Conservation (phyloP, 2,888 invertebrate genomes). For the Tetanocera ferruginea region DNA sequence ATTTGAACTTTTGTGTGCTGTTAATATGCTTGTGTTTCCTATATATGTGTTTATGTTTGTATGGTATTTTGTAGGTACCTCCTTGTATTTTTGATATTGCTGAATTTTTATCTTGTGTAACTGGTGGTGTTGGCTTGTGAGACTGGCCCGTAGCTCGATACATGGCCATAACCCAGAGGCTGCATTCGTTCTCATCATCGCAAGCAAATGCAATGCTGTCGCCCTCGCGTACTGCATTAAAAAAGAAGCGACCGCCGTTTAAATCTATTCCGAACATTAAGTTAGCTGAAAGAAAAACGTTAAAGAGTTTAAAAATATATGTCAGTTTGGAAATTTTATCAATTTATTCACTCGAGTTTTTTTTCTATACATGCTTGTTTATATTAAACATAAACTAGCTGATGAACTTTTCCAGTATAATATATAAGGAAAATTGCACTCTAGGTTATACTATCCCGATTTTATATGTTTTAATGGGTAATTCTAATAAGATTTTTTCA, state of each 20-base stretch:
- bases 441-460: too few relatives aligned
- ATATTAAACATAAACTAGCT: too few relatives aligned
- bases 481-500: too few relatives aligned
- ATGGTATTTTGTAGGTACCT: constrained; percentile 59
- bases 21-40: too few relatives aligned
- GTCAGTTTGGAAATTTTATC: too few relatives aligned
- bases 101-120: constrained; percentile 87
- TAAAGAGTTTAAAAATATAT: too few relatives aligned
- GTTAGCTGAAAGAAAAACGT: constrained; percentile 77
- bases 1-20: too few relatives aligned
- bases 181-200: constrained; percentile 97
- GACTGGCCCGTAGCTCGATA: constrained; percentile 99
- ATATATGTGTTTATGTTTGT: not conserved
- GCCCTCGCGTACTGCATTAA: constrained; percentile 98
- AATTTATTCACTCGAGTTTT: too few relatives aligned
- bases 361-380: too few relatives aligned
- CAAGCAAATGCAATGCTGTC: constrained; percentile 97
- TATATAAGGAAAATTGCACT: too few relatives aligned
- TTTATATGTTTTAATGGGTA: too few relatives aligned
- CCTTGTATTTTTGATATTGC: constrained; percentile 92
- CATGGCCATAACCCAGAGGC: constrained; percentile 99
- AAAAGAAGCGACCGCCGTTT: constrained; percentile 95
- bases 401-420: too few relatives aligned
- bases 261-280: constrained; percentile 94
- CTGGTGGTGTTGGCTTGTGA: constrained; percentile 97